Percentiles rank a stretch among this genome's conserved stretches.
These are phyloP conservation scores for Coregonus suidteri DNA, from an alignment of 2,797 vertebrate genomes.

Conservation along the genomic window DNA sequence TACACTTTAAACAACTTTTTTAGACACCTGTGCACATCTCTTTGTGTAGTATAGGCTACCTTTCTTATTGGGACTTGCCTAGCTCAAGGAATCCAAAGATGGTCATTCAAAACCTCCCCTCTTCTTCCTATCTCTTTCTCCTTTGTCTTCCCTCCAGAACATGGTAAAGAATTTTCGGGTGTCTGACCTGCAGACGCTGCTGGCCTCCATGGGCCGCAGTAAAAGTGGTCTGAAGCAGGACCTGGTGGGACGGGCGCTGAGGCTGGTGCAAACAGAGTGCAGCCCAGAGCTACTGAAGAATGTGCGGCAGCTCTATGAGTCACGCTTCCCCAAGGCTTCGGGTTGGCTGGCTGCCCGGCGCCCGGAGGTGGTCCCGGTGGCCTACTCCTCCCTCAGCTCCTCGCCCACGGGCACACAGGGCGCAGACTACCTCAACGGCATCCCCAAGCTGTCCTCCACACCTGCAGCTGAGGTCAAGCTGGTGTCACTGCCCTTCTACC, in stretches of 20 bases:
- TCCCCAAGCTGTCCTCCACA: conserved; percentile 77
- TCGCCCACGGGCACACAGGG: conserved; percentile 79
- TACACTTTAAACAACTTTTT: too few relatives aligned
- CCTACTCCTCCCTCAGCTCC: conserved; percentile 76
- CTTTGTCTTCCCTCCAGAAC: conserved; percentile 75
- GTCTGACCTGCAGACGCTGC: conserved; percentile 97
- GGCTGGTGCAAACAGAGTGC: conserved; percentile 96
- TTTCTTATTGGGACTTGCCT: neutral
- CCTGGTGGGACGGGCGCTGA: conserved; percentile 91
- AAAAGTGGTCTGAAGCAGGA: conserved; percentile 99
- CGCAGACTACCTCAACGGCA: conserved; percentile 94
- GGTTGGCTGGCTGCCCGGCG: conserved; percentile 79
- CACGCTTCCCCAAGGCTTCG: conserved; percentile 89
- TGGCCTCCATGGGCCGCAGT: conserved; percentile 97
- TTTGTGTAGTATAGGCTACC: neutral
- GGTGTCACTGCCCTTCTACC: conserved; percentile 94
- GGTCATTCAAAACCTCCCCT: neutral
- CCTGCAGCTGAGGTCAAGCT: conserved; percentile 88
- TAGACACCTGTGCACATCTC: too few relatives aligned
- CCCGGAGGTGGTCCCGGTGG: conserved; percentile 72
- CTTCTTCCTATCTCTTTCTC: neutral
- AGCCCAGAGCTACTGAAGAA: conserved; percentile 98
- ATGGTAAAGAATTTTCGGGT: conserved; percentile 99
- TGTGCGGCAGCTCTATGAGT: conserved; percentile 96
- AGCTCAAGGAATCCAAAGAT: neutral